phyloP scores from a whole-genome alignment of 2,797 vertebrate genomes.

The Lophotriccus pileatus region DNA sequence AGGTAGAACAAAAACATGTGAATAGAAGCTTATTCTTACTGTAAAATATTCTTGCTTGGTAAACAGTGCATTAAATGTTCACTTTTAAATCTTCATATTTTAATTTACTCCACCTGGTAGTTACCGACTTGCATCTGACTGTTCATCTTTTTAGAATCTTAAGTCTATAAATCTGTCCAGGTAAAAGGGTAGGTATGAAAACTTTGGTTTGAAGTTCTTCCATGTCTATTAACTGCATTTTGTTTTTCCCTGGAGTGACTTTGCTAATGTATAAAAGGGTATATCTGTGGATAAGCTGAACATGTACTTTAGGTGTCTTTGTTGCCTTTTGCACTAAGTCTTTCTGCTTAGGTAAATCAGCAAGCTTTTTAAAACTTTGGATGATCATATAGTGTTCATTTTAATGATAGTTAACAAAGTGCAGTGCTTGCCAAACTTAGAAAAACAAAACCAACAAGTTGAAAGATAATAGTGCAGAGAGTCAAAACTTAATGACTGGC shows the following conservation, averaged over 20 bases:
- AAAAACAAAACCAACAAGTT: neutral
- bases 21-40: neutral
- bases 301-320: neutral
- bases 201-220: neutral
- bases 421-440: neutral
- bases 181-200: neutral
- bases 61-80: neutral
- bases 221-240: neutral
- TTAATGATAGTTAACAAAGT: neutral
- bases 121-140: neutral
- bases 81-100: neutral
- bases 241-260: neutral
- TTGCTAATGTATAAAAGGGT: neutral
- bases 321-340: neutral
- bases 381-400: neutral
- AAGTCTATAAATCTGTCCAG: neutral
- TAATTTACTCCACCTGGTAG: neutral
- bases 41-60: neutral
- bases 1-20: neutral
- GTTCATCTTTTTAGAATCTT: neutral
- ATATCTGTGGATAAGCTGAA: neutral
- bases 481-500: neutral
- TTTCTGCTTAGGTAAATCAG: neutral
- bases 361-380: neutral
- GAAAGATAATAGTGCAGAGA: neutral